Evolutionary conservation across 2,113 vertebrate genomes (phyloP).

Genomic region (Cyprinodon brontotheroides): DNA sequence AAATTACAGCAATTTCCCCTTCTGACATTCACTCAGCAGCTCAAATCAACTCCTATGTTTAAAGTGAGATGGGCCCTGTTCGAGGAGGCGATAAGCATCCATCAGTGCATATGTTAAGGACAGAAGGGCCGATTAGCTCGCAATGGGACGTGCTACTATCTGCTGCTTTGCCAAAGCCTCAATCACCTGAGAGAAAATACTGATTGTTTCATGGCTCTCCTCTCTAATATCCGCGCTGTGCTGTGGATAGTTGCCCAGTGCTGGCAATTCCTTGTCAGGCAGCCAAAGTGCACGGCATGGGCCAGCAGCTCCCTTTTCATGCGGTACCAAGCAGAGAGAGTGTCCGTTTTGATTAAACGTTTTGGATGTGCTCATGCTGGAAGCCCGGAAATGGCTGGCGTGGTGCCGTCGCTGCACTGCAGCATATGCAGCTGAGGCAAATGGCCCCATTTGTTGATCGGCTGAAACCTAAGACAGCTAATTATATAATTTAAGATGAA

Average conservation of each 20-base stretch:
- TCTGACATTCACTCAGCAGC: slow-evolving; percentile 41
- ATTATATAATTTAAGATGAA: neutral
- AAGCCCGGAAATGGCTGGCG: slow-evolving; percentile 39
- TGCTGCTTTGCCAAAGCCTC: slow-evolving; percentile 29
- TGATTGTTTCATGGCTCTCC: slow-evolving; percentile 40
- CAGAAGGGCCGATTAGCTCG: slow-evolving; percentile 51
- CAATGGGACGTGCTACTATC: slow-evolving; percentile 35
- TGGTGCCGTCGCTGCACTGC: slow-evolving; percentile 38
- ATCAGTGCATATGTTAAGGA: slow-evolving; percentile 39
- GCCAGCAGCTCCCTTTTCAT: slow-evolving; percentile 47
- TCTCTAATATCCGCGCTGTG: slow-evolving; percentile 2
- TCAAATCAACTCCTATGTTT: slow-evolving; percentile 25
- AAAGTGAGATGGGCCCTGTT: slow-evolving; percentile 30
- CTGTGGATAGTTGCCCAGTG: slow-evolving; percentile 7
- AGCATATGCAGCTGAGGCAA: slow-evolving; percentile 28
- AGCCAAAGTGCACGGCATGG: slow-evolving; percentile 46
- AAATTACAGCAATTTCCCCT: slow-evolving; percentile 59
- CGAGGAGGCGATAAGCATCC: slow-evolving; percentile 36
- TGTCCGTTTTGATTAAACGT: slow-evolving; percentile 58
- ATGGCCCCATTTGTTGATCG: slow-evolving; percentile 2
- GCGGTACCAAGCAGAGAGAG: slow-evolving; percentile 40
- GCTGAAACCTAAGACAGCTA: neutral
- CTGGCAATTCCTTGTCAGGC: slow-evolving; percentile 33
- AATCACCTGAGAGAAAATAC: slow-evolving; percentile 52
- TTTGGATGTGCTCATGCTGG: slow-evolving; percentile 41